Conservation (phyloP, 2,888 invertebrate species). For the Eristalis intricaria region DNA sequence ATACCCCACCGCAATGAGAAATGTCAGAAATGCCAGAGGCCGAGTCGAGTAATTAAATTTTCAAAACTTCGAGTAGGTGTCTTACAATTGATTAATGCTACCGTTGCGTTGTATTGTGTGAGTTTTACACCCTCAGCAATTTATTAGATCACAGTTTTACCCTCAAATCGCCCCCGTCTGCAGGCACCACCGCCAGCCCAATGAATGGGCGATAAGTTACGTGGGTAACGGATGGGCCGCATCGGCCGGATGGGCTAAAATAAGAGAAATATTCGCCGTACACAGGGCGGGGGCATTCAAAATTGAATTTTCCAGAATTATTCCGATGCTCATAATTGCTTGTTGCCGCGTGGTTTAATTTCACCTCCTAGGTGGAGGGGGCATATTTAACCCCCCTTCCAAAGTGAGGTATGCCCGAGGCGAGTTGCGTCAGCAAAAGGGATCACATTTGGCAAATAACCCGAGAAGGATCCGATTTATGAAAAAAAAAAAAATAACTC, state of each 20-base stretch:
- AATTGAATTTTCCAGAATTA: slow-evolving; percentile 58
- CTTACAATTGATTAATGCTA: slow-evolving; percentile 71
- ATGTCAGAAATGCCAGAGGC: slow-evolving; percentile 68
- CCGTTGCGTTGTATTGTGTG: slow-evolving; percentile 56
- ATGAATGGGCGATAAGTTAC: neutral
- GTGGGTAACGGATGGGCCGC: neutral
- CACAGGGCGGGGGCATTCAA: slow-evolving; percentile 39
- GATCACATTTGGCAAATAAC: slow-evolving; percentile 43
- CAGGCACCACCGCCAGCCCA: neutral
- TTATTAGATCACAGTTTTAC: slow-evolving; percentile 64
- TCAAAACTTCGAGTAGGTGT: slow-evolving; percentile 70
- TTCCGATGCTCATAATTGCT: slow-evolving; percentile 65
- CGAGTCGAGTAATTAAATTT: slow-evolving; percentile 70
- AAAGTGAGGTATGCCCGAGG: neutral
- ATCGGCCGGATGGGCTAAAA: slow-evolving; percentile 1
- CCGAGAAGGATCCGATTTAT: slow-evolving; percentile 38
- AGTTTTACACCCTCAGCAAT: slow-evolving; percentile 63
- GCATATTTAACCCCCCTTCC: slow-evolving; percentile 31
- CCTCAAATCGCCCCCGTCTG: neutral
- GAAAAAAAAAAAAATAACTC: neutral
- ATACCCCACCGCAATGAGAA: slow-evolving; percentile 62
- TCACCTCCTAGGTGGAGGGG: slow-evolving; percentile 8
- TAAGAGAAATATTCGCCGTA: slow-evolving; percentile 35
- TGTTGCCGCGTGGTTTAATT: slow-evolving; percentile 62
- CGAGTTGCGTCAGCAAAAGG: neutral